Base-by-base conservation (phyloP, 2,888 invertebrate genomes). In the Nomada flava region DNA sequence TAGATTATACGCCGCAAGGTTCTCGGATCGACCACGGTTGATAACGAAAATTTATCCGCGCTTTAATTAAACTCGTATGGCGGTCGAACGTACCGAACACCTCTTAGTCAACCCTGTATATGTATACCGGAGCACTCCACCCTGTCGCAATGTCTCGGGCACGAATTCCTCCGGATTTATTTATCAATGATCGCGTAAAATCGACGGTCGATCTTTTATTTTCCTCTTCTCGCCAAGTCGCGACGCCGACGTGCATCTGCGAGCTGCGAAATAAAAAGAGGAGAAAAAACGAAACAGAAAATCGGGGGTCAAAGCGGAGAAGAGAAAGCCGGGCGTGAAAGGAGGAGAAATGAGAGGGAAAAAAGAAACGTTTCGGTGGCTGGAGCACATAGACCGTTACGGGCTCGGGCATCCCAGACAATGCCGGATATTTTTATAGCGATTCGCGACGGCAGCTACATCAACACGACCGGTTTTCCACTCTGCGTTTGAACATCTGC, bases 381-480 rank as follows among this genome's bases (percentile, higher is more conserved):
- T 79, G 79, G 79, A 64, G 81, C 78, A 60, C 50, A 23, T 20
- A 86, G 87, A 90, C 91, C 89, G 90, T 91, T 90, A 89, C 89
- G 85, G 86, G 88, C 88, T 90, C 90, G 89, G 88, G 89, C 89
- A 81, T 85, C 85, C 78, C 86, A 87, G 90, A 93, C 92, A 93
- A 93, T 92, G 90, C 90, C 89, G 90, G 91, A 93, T 93, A 93
- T 93, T 93, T 93, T 93, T 92, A 93, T 93, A 93, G 92, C 93
- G 91, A 93, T 93, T 93, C 92, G 93, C 93, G 92, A 92, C 92
- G 92, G 91, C 93, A 92, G 93, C 92, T 93, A 93, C 92, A 92
- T 93, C 93, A 93, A 93, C 93, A 93, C 93, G 93, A 93, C 93
- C 93, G 93, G 93, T 93, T 93, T 93, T 93, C 91, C 92, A 92